These are phyloP conservation scores for Candidula unifasciata DNA, from an alignment of 2,888 invertebrate species.

Conservation along the genomic window DNA sequence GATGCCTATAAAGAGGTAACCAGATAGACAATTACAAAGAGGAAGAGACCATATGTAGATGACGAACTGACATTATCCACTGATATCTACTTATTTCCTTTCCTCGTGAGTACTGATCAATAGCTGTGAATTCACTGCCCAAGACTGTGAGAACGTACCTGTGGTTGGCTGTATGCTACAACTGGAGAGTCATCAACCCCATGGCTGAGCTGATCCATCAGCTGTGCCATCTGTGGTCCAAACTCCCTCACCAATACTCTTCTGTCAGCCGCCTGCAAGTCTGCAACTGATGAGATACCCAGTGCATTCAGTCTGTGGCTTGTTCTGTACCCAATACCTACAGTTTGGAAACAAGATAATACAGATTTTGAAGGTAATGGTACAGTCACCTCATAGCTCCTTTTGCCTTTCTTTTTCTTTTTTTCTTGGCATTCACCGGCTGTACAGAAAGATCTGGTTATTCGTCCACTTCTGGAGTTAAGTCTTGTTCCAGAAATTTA, in stretches of 20 bases:
- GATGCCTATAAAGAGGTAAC: no score
- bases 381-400: neutral
- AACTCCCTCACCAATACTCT: constrained; percentile 79
- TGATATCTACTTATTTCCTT: no score
- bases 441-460: no score
- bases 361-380: neutral
- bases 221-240: constrained; percentile 83
- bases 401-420: neutral
- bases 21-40: no score
- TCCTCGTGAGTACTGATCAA: no score
- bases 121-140: no score
- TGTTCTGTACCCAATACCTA: constrained; percentile 87
- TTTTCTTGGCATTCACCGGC: no score
- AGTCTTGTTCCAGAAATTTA: no score
- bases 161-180: constrained; percentile 86
- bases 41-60: no score
- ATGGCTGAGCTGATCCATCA: constrained; percentile 84
- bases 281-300: constrained; percentile 84
- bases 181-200: constrained; percentile 87
- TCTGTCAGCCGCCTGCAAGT: constrained; percentile 79
- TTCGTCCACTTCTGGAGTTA: no score
- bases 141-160: constrained; percentile 78
- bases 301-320: constrained; percentile 83
- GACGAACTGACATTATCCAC: no score
- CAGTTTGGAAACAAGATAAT: constrained; percentile 54